Evolutionary conservation across 2,797 vertebrate genomes (phyloP), one percentile per base, ranked within the genome.

Genomic region (Kryptolebias ocellatus): DNA sequence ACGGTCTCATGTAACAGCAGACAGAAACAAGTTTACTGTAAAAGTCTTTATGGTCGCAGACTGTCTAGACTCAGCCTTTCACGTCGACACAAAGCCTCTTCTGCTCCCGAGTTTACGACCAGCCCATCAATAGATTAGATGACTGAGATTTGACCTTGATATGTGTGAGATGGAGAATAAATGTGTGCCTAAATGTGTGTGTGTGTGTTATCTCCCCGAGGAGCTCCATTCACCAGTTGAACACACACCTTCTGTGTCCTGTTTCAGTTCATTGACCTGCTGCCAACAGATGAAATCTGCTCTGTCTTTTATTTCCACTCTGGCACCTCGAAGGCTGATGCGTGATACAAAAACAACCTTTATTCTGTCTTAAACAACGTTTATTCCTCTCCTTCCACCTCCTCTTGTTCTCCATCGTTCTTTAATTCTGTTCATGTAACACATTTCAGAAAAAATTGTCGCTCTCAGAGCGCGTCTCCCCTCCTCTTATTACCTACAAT

Each of bases 181-280:
- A 62, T 58, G 71, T 42, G 54, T 66, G 24, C 14, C 59, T n/a
- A 16, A 61, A 12, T 65, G 58, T 66, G 49, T 37, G 8, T 69
- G 63, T 65, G 58, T 42, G 72, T 17, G 11, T 1, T 34, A 51
- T 47, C 31, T 81, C 83, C 66, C 84, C 0, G 44, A 60, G 72
- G 79, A 70, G 56, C 69, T 66, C 72, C 67, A 72, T 82, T 88
- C 84, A 85, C 20, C 66, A 27, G 53, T 66, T 70, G 84, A 89
- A 87, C 88, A 90, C 89, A 73, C 70, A 78, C 78, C 79, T 76
- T 74, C 79, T 78, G 74, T 89, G 80, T 81, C 67, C 64, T 56
- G 57, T 78, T 84, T 78, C 77, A 62, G 71, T 83, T 82, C 87
- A 77, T 72, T 83, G 88, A 89, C 79, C 79, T 76, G 77, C 80